phyloP scores from a whole-genome alignment of 2,888 invertebrate genomes.

The Parascotia fuliginaria region DNA sequence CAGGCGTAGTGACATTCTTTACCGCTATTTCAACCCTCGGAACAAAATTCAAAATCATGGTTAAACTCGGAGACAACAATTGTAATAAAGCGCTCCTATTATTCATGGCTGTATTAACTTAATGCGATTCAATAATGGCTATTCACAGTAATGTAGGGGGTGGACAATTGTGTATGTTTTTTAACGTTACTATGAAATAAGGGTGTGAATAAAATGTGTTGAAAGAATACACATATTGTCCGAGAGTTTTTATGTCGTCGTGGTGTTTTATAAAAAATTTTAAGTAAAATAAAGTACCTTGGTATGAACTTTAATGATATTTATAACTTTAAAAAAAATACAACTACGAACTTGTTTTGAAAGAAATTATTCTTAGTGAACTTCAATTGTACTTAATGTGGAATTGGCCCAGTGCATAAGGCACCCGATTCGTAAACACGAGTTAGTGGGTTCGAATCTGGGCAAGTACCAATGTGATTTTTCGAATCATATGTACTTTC shows the following conservation, averaged over 20 bases:
- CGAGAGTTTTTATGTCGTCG: constrained; percentile 3
- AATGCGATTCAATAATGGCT: constrained; percentile 65
- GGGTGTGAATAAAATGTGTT: constrained; percentile 19
- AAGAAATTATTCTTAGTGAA: too few species aligned
- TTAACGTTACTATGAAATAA: constrained; percentile 26
- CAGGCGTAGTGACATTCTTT: constrained; percentile 20
- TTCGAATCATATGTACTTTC: too few species aligned
- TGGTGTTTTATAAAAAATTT: neutral
- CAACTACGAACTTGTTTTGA: too few species aligned
- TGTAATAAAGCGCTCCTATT: constrained; percentile 62
- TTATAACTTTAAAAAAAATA: too few species aligned
- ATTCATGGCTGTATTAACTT: constrained; percentile 66
- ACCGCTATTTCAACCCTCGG: constrained; percentile 41
- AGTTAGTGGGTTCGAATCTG: too few species aligned
- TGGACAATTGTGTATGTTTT: constrained; percentile 25
- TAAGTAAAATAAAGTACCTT: neutral
- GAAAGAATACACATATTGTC: constrained; percentile 9
- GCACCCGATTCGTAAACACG: too few species aligned
- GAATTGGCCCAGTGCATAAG: too few species aligned
- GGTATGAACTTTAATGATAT: neutral
- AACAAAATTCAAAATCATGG: constrained; percentile 55
- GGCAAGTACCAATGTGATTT: too few species aligned
- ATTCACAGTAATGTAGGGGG: constrained; percentile 45
- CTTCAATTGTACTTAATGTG: too few species aligned
- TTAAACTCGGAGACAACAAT: constrained; percentile 50